phyloP scores from a whole-genome alignment of 2,113 vertebrate genomes.

The Thamnophis sirtalis region DNA sequence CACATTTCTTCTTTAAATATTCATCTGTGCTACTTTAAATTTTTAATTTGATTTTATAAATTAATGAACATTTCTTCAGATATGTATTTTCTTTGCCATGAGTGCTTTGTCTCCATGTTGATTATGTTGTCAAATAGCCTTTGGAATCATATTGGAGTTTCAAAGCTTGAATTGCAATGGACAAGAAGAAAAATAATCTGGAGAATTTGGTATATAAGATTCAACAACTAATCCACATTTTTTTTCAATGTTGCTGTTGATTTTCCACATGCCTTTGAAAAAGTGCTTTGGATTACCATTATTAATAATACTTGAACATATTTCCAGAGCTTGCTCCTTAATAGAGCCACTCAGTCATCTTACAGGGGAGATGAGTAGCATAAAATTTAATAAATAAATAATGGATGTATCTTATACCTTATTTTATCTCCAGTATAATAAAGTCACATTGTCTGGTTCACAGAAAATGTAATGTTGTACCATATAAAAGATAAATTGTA shows the following conservation, averaged over 20 bases:
- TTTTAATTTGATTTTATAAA: not conserved
- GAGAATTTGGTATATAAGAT: not conserved
- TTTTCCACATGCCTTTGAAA: conserved; percentile 51
- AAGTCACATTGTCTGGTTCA: too few relatives aligned
- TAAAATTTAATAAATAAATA: too few relatives aligned
- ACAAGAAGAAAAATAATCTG: not conserved
- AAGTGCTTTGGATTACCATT: conserved; percentile 60
- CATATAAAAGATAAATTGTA: not conserved
- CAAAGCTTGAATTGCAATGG: not conserved
- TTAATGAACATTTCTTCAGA: not conserved
- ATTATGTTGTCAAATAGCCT: not conserved
- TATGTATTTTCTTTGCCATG: not conserved
- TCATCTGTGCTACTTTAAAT: not conserved
- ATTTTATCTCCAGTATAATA: too few relatives aligned
- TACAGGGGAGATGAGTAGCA: too few relatives aligned
- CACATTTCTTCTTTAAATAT: not conserved
- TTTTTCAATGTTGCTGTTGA: conserved; percentile 38
- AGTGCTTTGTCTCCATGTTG: not conserved
- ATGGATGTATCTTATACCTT: too few relatives aligned
- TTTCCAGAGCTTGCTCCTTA: conserved; percentile 60
- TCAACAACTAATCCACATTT: conserved; percentile 42
- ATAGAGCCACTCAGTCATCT: too few relatives aligned
- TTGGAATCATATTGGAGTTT: not conserved
- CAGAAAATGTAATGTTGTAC: not conserved
- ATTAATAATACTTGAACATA: conserved; percentile 60